Base-by-base conservation (phyloP, 2,113 vertebrate genomes). In the Ochotona curzoniae region DNA sequence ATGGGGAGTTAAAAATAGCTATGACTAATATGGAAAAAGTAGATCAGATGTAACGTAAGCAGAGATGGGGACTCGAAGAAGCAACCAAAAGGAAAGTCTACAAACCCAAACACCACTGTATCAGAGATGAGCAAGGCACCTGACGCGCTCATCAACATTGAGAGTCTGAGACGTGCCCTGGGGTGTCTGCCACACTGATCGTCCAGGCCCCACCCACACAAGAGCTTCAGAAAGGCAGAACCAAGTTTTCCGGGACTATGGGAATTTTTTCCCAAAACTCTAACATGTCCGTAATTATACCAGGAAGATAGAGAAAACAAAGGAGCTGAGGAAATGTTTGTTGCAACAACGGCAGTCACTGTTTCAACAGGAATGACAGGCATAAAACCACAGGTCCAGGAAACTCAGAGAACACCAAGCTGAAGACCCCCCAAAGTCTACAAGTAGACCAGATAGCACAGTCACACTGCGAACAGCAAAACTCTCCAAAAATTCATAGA, bases 1-100 rank as follows among this genome's bases (percentile, higher is more conserved):
- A 63, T 14, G 5, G 7, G 23, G 35, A 89, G 81, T 66, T 92
- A 73, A 89, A 93, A 85, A 94, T 92, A 95, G 26, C 51, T 92
- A n/a, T 82, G 89, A 84, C 84, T 93, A 89, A 92, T 67, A 93
- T 92, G 49, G 73, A 91, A 91, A 92, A 94, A 92, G 28, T 75
- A 70, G 61, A 92, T 25, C 91, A 70, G 23, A 91, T 1, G 2
- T 5, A 95, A 94, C 73, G 67, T 85, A 92, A 94, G 35, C 66
- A 81, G 23, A 93, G 63, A 88, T 28, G 49, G 61, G 84, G 84
- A 85, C 85, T 89, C 25, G 92, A 64, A 91, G 66, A 95, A 91
- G 87, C 67, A 87, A 83, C 75, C 64, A 71, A 83, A 83, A 88
- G 23, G 60, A 91, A 88, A 60, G 21, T n/a, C 57, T 74, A 76